A percentile compares a stretch with the other conserved stretches of the same genome.
Conservation (phyloP, 2,888 invertebrate genomes). For the Nomada fucata region DNA sequence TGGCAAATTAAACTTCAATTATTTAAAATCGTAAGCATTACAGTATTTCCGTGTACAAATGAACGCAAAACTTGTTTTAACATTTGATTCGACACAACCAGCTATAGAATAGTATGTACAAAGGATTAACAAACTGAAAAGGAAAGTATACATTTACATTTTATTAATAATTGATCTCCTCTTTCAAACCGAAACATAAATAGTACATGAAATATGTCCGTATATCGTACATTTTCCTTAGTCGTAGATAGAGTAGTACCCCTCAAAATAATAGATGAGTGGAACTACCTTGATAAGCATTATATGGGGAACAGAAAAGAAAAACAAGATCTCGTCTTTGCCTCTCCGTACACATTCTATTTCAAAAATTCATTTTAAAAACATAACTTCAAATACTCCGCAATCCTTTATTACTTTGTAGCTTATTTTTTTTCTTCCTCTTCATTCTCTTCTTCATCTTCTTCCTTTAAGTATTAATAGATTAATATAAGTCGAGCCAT, state of each 20-base stretch:
- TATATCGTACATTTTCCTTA: slow-evolving; percentile 69
- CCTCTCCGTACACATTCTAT: slow-evolving; percentile 83
- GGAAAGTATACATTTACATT: slow-evolving; percentile 73
- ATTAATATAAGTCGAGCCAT: slow-evolving; percentile 81
- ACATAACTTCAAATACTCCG: slow-evolving; percentile 82
- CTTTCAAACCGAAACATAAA: slow-evolving; percentile 74
- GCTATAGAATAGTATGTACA: slow-evolving; percentile 29
- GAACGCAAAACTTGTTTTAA: not conserved
- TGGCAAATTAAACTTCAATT: not conserved
- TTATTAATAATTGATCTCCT: slow-evolving; percentile 76
- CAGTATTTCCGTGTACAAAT: not conserved
- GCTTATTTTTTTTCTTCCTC: slow-evolving; percentile 76
- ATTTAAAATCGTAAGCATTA: not conserved
- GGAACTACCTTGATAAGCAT: slow-evolving; percentile 57
- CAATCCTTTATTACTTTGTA: slow-evolving; percentile 81
- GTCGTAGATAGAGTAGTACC: slow-evolving; percentile 50
- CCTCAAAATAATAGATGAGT: slow-evolving; percentile 50
- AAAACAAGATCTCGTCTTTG: slow-evolving; percentile 74
- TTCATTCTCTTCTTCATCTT: slow-evolving; percentile 76
- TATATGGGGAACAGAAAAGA: slow-evolving; percentile 64
- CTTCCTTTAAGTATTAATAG: slow-evolving; percentile 78
- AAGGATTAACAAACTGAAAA: slow-evolving; percentile 64
- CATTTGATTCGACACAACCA: not conserved
- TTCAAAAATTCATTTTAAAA: slow-evolving; percentile 83
- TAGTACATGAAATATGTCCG: slow-evolving; percentile 73